Base-by-base conservation (phyloP, 1,140 invertebrate genomes). In the Aphelenchoides besseyi region DNA sequence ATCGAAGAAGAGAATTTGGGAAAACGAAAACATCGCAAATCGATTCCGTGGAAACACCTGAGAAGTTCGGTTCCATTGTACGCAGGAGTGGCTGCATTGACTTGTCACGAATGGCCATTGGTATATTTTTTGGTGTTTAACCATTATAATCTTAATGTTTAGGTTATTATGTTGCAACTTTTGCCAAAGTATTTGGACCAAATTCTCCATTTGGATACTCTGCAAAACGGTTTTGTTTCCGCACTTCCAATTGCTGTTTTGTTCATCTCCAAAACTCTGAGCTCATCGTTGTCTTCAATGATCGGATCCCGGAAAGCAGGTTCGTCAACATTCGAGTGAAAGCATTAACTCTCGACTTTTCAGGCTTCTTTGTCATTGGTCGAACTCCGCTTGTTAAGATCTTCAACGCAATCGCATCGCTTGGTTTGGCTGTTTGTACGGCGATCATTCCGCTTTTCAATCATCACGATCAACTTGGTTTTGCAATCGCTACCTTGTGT, bases 71-170 rank as follows among this genome's bases (percentile, higher is more conserved):
- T 52, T 16, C 79, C 79, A 37, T 67, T 83, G 8, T 83, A 80
- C 64, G 81, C 79, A 23, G 82, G 76, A 3, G 74, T 83, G 29
- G 78, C 69, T 1, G 82, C 82, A 48, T 52, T 83, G 1, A 77
- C 84, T 28, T 83, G 82, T 59, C 82, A 83, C 69, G 82, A 83
- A 68, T 83, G 73, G 57, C 82, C 82, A 33, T 63, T 83, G 41
- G 82, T 83, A 36, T 16, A 26, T 16, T 36, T 12, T 48, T 48
- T 48, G 41, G 12, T 26, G 62, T 8, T 5, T 71, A 57, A 54
- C 23, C 2, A 29, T 63, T 63, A 23, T 2, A 5, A 2, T 5
- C 28, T n/a, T 52, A 18, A 18, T n/a, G n/a, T n/a, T n/a, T 18
- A 18, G 48, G 18, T 48, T 9, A 18, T 16, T 54, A 16, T 16